Evolutionary conservation across 2,797 vertebrate genomes (phyloP).

Genomic region (Bradypodion ventrale): DNA sequence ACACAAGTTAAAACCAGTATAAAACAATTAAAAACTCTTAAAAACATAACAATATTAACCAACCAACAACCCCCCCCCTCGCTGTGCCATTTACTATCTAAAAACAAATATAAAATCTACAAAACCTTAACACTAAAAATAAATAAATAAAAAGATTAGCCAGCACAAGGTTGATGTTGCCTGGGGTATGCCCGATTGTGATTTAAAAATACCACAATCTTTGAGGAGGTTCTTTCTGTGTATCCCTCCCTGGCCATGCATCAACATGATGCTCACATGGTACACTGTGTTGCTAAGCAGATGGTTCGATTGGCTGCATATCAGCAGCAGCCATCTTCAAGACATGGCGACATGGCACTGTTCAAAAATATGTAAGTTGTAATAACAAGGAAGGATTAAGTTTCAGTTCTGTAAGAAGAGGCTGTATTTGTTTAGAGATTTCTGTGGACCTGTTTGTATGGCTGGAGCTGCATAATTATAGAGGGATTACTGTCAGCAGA

Average conservation of each 20-base stretch:
- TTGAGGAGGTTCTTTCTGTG: no score
- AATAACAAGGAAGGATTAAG: neutral
- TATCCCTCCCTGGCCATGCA: neutral
- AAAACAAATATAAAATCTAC: no score
- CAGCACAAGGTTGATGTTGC: no score
- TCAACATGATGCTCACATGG: neutral
- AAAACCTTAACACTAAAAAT: no score
- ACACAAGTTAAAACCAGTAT: no score
- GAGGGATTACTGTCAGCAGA: neutral
- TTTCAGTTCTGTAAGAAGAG: slow-evolving; percentile 6
- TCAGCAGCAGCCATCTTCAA: slow-evolving; percentile 8
- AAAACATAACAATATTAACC: no score
- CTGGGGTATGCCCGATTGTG: no score
- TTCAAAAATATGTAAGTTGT: neutral
- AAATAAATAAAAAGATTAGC: no score
- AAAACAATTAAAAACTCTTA: no score
- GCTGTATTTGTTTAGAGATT: neutral
- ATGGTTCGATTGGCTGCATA: slow-evolving; percentile 17
- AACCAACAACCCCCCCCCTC: no score
- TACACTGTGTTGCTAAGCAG: slow-evolving; percentile 28
- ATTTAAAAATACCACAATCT: no score
- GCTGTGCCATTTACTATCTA: no score
- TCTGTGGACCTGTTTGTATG: neutral
- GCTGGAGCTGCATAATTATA: neutral
- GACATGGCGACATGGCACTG: neutral